A percentile compares a stretch with the other conserved stretches of the same genome.
Evolutionary conservation across 2,797 vertebrate genomes (phyloP).

Genomic region (Halcyon badia): DNA sequence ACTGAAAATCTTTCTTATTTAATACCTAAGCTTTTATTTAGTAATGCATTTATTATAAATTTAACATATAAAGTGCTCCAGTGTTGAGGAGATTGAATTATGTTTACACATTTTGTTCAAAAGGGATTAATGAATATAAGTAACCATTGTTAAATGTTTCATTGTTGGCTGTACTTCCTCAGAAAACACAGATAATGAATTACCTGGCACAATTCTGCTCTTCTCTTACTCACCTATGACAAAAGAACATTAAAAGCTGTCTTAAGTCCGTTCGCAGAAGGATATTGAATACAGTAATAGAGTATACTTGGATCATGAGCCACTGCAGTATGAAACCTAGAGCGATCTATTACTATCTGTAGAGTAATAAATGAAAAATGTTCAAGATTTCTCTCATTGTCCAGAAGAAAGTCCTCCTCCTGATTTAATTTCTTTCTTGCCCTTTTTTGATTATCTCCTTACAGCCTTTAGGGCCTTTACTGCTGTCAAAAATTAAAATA

Average conservation of each 20-base stretch:
- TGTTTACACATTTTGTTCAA: background rate
- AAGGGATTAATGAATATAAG: background rate
- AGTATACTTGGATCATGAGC: background rate
- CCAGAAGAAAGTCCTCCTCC: background rate
- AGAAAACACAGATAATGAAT: background rate
- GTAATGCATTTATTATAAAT: background rate
- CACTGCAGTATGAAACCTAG: background rate
- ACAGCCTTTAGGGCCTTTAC: background rate
- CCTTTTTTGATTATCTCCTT: background rate
- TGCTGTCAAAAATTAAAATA: constrained; percentile 30
- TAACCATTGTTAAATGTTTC: background rate
- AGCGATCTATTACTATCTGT: background rate
- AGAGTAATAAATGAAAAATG: constrained; percentile 3
- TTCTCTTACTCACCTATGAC: background rate
- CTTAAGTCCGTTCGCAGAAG: background rate
- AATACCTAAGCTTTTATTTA: background rate
- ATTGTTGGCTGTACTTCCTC: background rate
- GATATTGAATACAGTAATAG: background rate
- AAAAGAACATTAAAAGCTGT: background rate
- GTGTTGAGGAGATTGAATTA: background rate
- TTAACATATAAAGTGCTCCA: background rate
- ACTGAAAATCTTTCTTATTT: background rate
- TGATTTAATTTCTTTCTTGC: background rate
- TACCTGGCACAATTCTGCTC: background rate
- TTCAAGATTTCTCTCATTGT: background rate